Evolutionary conservation across 2,888 invertebrate species (phyloP).

Genomic region (Molorchus minor): DNA sequence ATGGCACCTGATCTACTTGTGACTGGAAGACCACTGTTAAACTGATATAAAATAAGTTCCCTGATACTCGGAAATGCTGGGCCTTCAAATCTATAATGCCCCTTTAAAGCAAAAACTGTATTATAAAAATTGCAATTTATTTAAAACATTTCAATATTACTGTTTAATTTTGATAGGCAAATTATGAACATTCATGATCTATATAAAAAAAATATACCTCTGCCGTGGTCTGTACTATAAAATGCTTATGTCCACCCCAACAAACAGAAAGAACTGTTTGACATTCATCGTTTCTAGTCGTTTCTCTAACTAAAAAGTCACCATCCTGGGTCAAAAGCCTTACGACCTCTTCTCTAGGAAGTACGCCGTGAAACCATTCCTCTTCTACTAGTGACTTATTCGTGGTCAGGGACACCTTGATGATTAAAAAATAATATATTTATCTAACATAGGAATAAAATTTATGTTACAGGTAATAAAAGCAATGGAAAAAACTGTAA

Average conservation of each 20-base stretch:
- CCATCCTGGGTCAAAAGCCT: constrained; percentile 90
- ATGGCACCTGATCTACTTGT: constrained; percentile 93
- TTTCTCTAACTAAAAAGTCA: constrained; percentile 93
- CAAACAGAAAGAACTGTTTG: constrained; percentile 94
- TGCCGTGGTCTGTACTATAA: constrained; percentile 93
- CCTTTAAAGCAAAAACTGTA: no score
- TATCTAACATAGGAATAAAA: background rate
- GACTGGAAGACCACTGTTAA: constrained; percentile 85
- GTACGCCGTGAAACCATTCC: constrained; percentile 97
- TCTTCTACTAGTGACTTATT: constrained; percentile 82
- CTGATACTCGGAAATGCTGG: constrained; percentile 92
- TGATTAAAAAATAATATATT: constrained; percentile 13
- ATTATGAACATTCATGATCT: background rate
- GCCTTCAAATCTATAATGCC: constrained; percentile 93
- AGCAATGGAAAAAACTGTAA: no score
- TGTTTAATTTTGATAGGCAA: no score
- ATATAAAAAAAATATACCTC: constrained; percentile 72
- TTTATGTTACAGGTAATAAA: background rate
- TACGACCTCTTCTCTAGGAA: constrained; percentile 96
- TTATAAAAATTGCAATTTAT: no score
- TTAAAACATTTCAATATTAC: no score
- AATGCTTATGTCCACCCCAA: constrained; percentile 97
- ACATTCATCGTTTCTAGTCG: constrained; percentile 88
- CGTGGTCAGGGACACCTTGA: constrained; percentile 58
- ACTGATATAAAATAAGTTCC: constrained; percentile 90